Evolutionary conservation across 2,888 invertebrate genomes (phyloP), one percentile per base, ranked within the genome.

Genomic region (Mesorhabditis spiculigera): DNA sequence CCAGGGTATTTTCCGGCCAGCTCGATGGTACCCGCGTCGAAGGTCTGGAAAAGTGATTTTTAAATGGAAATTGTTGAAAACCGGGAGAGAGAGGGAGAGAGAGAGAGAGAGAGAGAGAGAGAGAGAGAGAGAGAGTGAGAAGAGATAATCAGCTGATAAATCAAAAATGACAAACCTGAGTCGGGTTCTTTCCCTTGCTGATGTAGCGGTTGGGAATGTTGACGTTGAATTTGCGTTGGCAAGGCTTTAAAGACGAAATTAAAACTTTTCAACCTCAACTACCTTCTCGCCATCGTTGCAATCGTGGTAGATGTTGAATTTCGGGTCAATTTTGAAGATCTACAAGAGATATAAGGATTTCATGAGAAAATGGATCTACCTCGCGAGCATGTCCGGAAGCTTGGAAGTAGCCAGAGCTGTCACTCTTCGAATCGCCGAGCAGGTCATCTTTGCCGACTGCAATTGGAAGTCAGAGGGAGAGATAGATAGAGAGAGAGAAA

Each of bases 1-100:
- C 75, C 75, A 6, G 70, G 72, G 67, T 65, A 78, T 16, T 69
- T 71, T 43, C 77, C 78, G 28, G 77, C 73, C 5, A 78, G 70
- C 58, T 78, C 73, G 62, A 78, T 70, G 16, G 65, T 66, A 5
- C 78, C 78, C 4, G 78, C 78, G 45, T 78, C 78, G 66, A 70
- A 78, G 66, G 75, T 68, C 69, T 76, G 58, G 58, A 50, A 50
- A 50, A 28, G 28, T 28, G 28, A 28, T 28, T 28, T 28, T 28
- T 28, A 1, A 28, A 28, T 28, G 28, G 28, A 28, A 28, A 28
- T 28, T 28, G 28, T 3, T 28, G 28, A 28, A 28, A 28, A 28
- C 28, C 28, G 28, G 28, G 28, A 28, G 28, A 28, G 28, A 28
- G 28, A 28, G 28, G 3, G 28, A 28, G 28, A 28, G 28, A 28